phyloP scores from a whole-genome alignment of 30 jellyfish, hydroid and myxozoan genomes.

The Cassiopea xamachana region DNA sequence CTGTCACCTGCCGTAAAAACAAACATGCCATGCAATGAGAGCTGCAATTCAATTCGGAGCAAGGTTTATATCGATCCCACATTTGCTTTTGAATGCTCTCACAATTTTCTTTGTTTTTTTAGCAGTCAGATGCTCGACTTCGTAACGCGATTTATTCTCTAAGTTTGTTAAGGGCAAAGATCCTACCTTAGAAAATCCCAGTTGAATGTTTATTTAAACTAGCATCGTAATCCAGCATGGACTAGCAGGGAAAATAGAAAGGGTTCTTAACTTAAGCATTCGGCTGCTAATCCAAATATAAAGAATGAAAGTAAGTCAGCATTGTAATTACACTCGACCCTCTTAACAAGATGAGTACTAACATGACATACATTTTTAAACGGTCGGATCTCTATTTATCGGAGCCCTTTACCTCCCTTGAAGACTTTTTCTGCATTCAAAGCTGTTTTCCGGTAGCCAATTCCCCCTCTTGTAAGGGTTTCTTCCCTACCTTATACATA shows the following conservation, averaged over 20 bases:
- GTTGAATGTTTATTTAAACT: not conserved
- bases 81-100: slow-evolving; percentile 24
- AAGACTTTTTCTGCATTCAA: not conserved
- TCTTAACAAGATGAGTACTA: slow-evolving; percentile 4
- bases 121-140: not conserved
- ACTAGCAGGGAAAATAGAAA: not conserved
- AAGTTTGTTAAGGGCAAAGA: slow-evolving; percentile 14
- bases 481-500: too few species aligned
- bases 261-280: not conserved
- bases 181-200: not conserved
- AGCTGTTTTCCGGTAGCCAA: too few species aligned
- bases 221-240: not conserved
- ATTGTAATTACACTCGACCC: not conserved
- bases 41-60: slow-evolving; percentile 1
- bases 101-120: slow-evolving; percentile 1
- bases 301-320: not conserved
- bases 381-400: not conserved
- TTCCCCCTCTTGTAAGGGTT: too few species aligned
- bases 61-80: slow-evolving; percentile 17
- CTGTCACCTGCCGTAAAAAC: not conserved
- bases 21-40: not conserved
- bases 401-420: not conserved
- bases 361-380: not conserved
- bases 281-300: not conserved
- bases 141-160: slow-evolving; percentile 10